Base-by-base conservation (phyloP, 1,140 invertebrate species). In the Cryptotermes secundus region DNA sequence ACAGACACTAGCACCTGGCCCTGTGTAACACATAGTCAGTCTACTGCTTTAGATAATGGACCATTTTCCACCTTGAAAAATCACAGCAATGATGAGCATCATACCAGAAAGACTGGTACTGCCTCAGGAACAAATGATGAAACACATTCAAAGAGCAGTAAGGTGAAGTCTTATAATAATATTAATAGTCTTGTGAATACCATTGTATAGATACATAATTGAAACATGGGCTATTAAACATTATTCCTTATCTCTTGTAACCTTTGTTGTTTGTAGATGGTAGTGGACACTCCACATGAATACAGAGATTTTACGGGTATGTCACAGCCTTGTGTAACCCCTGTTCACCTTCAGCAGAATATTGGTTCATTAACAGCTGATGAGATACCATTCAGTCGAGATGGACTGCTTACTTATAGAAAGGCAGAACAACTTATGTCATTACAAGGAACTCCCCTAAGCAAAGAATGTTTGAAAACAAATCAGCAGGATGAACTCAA, bases 341-440 rank as follows among this genome's bases (percentile, higher is more conserved):
- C 83, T 72, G 16, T 59, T 49, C 45, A 45, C 34, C 45, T 45
- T 19, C 53, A 35, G 16, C 42, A 59, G 79, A 79, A 45, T 65
- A 53, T 12, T 34, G 34, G 80, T 14, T 81, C 84, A 26, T 81
- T 80, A 36, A 82, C 45, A 53, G 53, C 84, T 22, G 80, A 84
- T 81, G 79, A 81, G 9, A 38, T 80, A 19, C 79, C 83, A 38
- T 84, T 84, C 79, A 49, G 35, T 79, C 38, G 53, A 36, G 80
- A 84, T 59, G 84, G 79, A 31, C 84, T 53, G 35, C 45, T 82
- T 82, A 84, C 84, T 24, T 81, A 80, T 26, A 79, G 83, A 42
- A 34, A 9, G 14, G 42, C 34, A 42, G 42, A 79, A 38, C 34
- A 59, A 80, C 38, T 59, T 34, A n/a, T 79, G 79, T 16, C 49